A percentile compares a stretch with the other conserved stretches of the same genome.
Conservation (phyloP, 2,888 invertebrate genomes). For the Andrena chrysosceles region DNA sequence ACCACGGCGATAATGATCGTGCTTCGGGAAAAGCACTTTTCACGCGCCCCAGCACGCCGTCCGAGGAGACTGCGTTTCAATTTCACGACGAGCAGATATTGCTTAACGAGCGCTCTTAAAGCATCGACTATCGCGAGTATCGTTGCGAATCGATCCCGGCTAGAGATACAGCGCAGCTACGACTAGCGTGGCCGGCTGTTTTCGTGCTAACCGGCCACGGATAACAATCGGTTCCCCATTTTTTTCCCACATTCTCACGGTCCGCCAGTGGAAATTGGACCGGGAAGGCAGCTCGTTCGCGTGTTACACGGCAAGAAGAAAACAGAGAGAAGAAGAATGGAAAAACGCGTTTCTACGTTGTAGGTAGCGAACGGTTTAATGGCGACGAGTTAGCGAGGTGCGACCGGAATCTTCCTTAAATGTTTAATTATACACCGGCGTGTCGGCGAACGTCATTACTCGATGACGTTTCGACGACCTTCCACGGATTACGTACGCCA, state of each 20-base stretch:
- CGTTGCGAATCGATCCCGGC: conserved; percentile 46
- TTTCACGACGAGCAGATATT: conserved; percentile 53
- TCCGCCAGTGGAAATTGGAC: conserved; percentile 1
- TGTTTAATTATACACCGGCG: conserved; percentile 25
- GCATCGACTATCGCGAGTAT: conserved; percentile 39
- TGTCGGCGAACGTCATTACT: conserved; percentile 6
- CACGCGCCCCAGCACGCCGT: conserved; percentile 21
- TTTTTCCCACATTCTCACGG: not conserved
- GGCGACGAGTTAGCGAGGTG: not conserved
- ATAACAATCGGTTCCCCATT: conserved; percentile 34
- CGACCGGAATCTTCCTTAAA: conserved; percentile 36
- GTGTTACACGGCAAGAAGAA: conserved; percentile 3
- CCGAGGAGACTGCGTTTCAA: conserved; percentile 48
- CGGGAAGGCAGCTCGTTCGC: conserved; percentile 1
- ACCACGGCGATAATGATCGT: conserved; percentile 61
- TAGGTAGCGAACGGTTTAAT: conserved; percentile 4
- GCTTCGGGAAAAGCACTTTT: conserved; percentile 50
- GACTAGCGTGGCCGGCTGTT: conserved; percentile 27
- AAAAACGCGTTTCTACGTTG: conserved; percentile 4
- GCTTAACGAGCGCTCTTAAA: conserved; percentile 41
- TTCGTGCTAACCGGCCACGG: conserved; percentile 43
- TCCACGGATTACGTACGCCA: conserved; percentile 30
- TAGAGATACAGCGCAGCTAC: conserved; percentile 38
- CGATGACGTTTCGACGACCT: conserved; percentile 34
- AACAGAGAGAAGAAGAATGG: not conserved